Base-by-base conservation (phyloP, 2,888 invertebrate species). In the Arctia plantaginis region DNA sequence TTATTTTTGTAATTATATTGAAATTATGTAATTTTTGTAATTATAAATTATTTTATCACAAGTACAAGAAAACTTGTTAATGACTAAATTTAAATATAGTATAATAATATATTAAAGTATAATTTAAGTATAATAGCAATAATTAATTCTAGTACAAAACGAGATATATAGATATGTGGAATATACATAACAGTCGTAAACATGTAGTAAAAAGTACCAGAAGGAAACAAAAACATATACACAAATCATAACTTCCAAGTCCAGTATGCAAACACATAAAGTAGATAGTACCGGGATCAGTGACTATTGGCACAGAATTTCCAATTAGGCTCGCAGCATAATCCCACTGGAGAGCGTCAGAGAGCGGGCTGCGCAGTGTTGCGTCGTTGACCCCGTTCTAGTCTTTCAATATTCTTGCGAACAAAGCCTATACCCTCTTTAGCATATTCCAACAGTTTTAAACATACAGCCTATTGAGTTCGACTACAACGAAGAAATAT, bases 321-420 rank as follows among this genome's bases (percentile, higher is more conserved):
- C 73, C 75, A 84, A 82, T 79, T 77, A 82, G 69, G 73, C 55
- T 65, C 71, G 70, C 30, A 72, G 35, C 27, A 68, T 62, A 62
- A 67, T 72, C 75, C 39, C 66, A 39, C 67, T 44, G 39, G 64
- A 75, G 68, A 59, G 7, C 27, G 35, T n/a, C 69, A 72, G 71
- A 35, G 59, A 66, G 44, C 20, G 66, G 64, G 68, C 51, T 65
- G 67, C 75, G 41, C 70, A 74, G 73, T 84, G 20, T 72, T 76
- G 82, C 77, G 74, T 77, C 79, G 74, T 68, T 74, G 84, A 73
- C 72, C 77, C 35, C 74, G 69, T 65, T 55, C 73, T 41, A 71
- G 64, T 33, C 67, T 55, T 51, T 66, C 75, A 83, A 83, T 81
- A 81, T 83, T 75, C 74, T 74, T 51, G 51, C 71, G 51, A 67